Conservation (phyloP, 2,888 invertebrate species). For the Neoitamus cyanurus region DNA sequence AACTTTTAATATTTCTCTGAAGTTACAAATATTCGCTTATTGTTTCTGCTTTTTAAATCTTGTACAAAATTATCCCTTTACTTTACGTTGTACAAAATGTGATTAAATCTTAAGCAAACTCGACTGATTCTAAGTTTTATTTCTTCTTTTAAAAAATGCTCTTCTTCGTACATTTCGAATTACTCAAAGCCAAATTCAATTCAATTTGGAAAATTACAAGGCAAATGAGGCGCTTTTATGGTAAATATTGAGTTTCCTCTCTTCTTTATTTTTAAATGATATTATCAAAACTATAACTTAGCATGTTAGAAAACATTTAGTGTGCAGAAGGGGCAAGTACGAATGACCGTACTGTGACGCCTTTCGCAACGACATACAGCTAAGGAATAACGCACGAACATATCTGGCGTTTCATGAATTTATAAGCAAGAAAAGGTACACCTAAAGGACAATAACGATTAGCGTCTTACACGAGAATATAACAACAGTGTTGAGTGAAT, state of each 20-base stretch:
- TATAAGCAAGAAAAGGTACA: neutral
- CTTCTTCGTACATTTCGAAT: neutral
- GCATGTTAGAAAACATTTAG: neutral
- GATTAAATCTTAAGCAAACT: neutral
- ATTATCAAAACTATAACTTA: neutral
- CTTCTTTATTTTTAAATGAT: neutral
- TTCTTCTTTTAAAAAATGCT: neutral
- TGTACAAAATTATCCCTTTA: constrained; percentile 10
- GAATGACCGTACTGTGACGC: neutral
- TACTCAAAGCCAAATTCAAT: neutral
- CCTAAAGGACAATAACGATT: neutral
- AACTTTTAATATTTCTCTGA: neutral
- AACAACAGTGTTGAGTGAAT: constrained; percentile 7
- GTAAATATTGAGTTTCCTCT: neutral
- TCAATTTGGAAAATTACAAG: neutral
- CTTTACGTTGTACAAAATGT: constrained; percentile 13
- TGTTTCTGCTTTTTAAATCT: neutral
- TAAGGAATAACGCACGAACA: neutral
- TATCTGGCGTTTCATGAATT: neutral
- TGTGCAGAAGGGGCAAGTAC: neutral
- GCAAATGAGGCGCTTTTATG: neutral
- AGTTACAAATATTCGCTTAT: neutral
- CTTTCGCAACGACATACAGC: neutral
- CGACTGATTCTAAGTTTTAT: neutral
- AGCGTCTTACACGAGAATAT: constrained; percentile 8